These are phyloP conservation scores for Sinocyclocheilus rhinocerous DNA, from an alignment of 2,113 vertebrate genomes.

Conservation along the genomic window DNA sequence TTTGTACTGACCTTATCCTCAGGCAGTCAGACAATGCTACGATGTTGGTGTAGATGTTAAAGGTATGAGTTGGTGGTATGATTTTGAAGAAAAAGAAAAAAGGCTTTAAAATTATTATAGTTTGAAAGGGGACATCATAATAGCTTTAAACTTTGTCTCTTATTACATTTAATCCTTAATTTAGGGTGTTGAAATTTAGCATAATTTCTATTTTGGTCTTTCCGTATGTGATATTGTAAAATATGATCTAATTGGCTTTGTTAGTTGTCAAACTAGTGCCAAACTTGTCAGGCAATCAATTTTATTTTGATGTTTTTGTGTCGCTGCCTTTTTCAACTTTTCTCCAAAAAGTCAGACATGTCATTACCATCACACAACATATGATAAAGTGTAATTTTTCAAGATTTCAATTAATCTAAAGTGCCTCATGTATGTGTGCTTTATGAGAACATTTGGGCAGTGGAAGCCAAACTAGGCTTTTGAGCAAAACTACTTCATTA, in stretches of 20 bases:
- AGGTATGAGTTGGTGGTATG: not conserved
- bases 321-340: not conserved
- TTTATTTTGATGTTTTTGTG: not conserved
- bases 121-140: not conserved
- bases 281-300: not conserved
- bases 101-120: not conserved
- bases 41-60: too few relatives aligned
- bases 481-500: constrained; percentile 3
- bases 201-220: not conserved
- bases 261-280: not conserved
- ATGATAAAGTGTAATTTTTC: not conserved
- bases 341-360: not conserved
- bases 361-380: not conserved
- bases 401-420: not conserved
- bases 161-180: not conserved
- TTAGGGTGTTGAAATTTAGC: not conserved
- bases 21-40: not conserved
- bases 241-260: not conserved
- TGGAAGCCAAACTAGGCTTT: not conserved
- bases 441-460: not conserved
- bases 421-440: not conserved
- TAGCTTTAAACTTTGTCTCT: not conserved
- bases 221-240: not conserved
- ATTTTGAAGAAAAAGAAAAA: not conserved
- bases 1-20: constrained; percentile 26